Conservation (phyloP, 92 coral and sea anemone genomes). For the Bergia puertoricense region DNA sequence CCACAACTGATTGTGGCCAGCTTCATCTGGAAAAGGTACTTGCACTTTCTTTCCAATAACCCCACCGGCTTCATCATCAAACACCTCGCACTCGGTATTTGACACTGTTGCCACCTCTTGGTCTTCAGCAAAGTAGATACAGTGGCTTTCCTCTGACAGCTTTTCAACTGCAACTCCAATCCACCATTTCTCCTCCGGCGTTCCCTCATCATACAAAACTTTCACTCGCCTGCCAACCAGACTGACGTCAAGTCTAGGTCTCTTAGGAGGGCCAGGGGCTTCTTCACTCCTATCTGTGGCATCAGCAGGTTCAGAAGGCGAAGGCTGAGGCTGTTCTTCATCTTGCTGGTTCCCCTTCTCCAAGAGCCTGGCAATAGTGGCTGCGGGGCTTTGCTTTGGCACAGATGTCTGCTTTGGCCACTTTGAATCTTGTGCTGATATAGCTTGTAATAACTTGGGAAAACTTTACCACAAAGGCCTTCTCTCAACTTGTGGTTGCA, state of each 20-base stretch:
- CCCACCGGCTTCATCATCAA: not conserved
- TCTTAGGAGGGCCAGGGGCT: conserved; percentile 15
- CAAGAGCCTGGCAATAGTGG: not conserved
- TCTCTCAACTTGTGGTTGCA: conserved; percentile 22
- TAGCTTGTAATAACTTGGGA: conserved; percentile 26
- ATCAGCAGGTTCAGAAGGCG: conserved; percentile 10
- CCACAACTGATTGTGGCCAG: conserved; percentile 4
- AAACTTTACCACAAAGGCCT: conserved; percentile 4
- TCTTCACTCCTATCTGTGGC: not conserved
- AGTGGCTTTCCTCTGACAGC: conserved; percentile 1
- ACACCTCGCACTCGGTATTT: conserved; percentile 7
- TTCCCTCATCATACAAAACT: too few relatives aligned
- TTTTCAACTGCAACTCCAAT: not conserved
- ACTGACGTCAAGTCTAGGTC: not conserved
- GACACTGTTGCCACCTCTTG: conserved; percentile 21
- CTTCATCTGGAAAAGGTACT: not conserved
- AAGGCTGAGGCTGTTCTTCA: not conserved
- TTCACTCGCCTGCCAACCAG: too few relatives aligned
- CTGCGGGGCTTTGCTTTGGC: not conserved
- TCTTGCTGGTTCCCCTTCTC: not conserved
- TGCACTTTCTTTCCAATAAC: conserved; percentile 2
- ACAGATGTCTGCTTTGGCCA: conserved; percentile 23
- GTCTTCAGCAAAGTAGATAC: conserved; percentile 14
- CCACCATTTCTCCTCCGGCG: not conserved
- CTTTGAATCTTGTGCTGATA: conserved; percentile 14